Base-by-base conservation (phyloP, 2,113 vertebrate species). In the Taxidea taxus region DNA sequence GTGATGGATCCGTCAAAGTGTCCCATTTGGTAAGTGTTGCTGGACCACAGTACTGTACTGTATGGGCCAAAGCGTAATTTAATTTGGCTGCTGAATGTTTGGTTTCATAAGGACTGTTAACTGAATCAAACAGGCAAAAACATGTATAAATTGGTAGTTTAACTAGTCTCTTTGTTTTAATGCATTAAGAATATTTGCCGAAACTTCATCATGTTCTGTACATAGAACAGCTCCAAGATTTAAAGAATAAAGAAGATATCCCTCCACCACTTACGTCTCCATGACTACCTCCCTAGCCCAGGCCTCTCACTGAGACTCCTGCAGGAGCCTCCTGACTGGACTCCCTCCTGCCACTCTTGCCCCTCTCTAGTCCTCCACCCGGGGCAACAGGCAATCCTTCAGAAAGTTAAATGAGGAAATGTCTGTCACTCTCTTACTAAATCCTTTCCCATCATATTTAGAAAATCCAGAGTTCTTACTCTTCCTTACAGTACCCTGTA, bases 1-100 rank as follows among this genome's bases (percentile, higher is more conserved):
- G 98, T 49, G 99, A 99, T 1, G 99, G 99, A 42, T 99, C 99
- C 37, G 99, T 99, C 94, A 99, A 99, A 90, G 99, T 99, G 31
- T 99, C 99, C 29, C 99, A 99, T 96, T 96, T 99, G 99, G 99
- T 99, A 97, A 99, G 99, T 66, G 64, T 1, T 74, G 44, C 23
- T 77, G 56, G 86, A 80, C 25, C 2, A 14, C 25, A 5, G 16
- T 49, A 29, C 23, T n/a, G 7, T 62, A 39, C 31, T 31, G 3
- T 68, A 11, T 16, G 31, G 7, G 16, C 60, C 49, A 81, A 82
- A 84, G 37, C 34, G 70, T 44, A 74, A 34, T 42, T 84, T 62
- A 56, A 60, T 62, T 80, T 27, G 66, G 4, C 51, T 94, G 7
- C 23, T 60, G 29, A 11, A 6, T 78, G 13, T 29, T 49, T 87